A percentile compares a stretch with the other conserved stretches of the same genome.
Evolutionary conservation across 35 echinoderm and acorn worm genomes (phyloP).

Genomic region (Hemicentrotus pulcherrimus): DNA sequence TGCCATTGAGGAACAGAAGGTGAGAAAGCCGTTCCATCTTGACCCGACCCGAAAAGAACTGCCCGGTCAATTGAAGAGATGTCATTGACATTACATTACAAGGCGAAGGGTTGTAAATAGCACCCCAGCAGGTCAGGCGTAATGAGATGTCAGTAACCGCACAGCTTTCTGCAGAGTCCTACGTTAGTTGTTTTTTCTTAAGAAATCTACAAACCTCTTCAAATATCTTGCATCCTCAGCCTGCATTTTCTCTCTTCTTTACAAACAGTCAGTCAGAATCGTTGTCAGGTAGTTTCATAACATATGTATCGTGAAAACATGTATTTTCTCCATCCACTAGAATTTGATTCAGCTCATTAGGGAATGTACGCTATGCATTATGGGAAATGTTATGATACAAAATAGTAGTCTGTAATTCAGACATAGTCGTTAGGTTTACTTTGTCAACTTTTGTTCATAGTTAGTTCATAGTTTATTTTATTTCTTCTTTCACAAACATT

Average conservation of each 20-base stretch:
- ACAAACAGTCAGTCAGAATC: background rate
- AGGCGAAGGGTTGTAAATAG: background rate
- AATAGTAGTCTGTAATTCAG: background rate
- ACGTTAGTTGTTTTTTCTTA: background rate
- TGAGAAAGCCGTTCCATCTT: background rate
- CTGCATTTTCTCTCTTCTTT: slow-evolving; percentile 55
- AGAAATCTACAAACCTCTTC: slow-evolving; percentile 57
- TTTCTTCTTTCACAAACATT: too few species aligned
- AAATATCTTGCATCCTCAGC: slow-evolving; percentile 82
- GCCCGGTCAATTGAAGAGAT: background rate
- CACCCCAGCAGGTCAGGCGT: background rate
- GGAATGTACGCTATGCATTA: slow-evolving; percentile 22
- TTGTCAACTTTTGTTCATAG: too few species aligned
- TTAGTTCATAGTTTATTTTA: too few species aligned
- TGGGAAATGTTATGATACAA: background rate
- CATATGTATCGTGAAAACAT: background rate
- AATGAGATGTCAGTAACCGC: background rate
- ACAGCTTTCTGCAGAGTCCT: background rate
- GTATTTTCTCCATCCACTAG: background rate
- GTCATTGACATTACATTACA: background rate
- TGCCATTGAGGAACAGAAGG: background rate
- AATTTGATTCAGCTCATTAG: background rate
- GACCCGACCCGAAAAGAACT: background rate
- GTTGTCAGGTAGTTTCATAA: background rate
- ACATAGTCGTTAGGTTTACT: background rate